A percentile compares a stretch with the other conserved stretches of the same genome.
Evolutionary conservation across 2,888 invertebrate species (phyloP).

Genomic region (Drosophila emarginata): DNA sequence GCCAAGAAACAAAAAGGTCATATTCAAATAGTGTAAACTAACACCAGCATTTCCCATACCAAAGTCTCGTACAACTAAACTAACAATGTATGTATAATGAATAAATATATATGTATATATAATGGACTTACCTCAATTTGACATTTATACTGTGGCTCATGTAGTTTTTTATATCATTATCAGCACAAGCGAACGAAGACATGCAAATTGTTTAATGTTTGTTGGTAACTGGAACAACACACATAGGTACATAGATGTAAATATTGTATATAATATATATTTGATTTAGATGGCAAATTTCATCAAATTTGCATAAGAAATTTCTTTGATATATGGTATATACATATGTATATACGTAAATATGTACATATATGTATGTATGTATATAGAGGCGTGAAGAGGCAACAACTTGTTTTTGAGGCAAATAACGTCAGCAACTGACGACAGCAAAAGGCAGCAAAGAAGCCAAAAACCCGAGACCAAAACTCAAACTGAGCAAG

Average conservation of each 20-base stretch:
- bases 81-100: background rate
- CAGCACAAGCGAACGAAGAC: conserved; percentile 72
- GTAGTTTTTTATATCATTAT: conserved; percentile 78
- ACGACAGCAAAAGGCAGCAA: conserved; percentile 50
- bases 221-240: conserved; percentile 24
- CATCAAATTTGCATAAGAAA: conserved; percentile 2
- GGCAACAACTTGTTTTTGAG: conserved; percentile 64
- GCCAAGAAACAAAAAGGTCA: conserved; percentile 5
- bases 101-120: conserved; percentile 16
- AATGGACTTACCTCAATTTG: conserved; percentile 78
- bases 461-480: conserved; percentile 33
- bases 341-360: conserved; percentile 10
- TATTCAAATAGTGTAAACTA: background rate
- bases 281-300: conserved; percentile 24
- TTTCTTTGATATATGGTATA: conserved; percentile 14
- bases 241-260: background rate
- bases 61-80: background rate
- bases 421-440: conserved; percentile 65
- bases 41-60: background rate
- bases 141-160: conserved; percentile 76
- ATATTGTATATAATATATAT: conserved; percentile 16
- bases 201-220: conserved; percentile 67
- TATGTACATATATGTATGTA: conserved; percentile 7
- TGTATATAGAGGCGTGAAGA: conserved; percentile 13
- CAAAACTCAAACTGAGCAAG: conserved; percentile 28